These are phyloP conservation scores for Tinea trinotella DNA, from an alignment of 2,888 invertebrate species.

Conservation along the genomic window DNA sequence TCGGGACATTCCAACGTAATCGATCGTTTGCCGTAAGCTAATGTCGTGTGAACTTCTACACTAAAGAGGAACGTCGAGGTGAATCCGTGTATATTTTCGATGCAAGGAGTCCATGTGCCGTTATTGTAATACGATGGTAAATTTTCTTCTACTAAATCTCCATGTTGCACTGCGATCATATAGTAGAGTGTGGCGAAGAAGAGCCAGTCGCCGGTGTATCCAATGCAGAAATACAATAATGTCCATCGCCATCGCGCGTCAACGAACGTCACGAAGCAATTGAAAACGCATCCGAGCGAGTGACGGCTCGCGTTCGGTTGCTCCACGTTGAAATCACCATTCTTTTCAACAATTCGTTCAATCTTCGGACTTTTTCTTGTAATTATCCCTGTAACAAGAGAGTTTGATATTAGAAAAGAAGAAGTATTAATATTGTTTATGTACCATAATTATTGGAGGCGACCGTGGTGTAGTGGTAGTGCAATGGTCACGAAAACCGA, in stretches of 20 bases:
- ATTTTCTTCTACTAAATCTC: slow-evolving; percentile 82
- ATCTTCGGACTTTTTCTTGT: neutral
- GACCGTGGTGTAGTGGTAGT: too few species aligned
- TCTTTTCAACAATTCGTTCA: slow-evolving; percentile 82
- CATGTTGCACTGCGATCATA: slow-evolving; percentile 90
- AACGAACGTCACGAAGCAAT: slow-evolving; percentile 86
- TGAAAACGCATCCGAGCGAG: slow-evolving; percentile 76
- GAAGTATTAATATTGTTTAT: too few species aligned
- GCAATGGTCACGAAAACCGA: too few species aligned
- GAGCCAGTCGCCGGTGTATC: slow-evolving; percentile 90
- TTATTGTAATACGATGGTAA: slow-evolving; percentile 71
- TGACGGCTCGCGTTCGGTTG: slow-evolving; percentile 75
- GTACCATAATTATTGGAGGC: too few species aligned
- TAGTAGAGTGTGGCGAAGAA: slow-evolving; percentile 93
- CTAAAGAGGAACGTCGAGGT: slow-evolving; percentile 95
- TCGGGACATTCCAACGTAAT: slow-evolving; percentile 95
- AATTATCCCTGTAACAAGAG: neutral
- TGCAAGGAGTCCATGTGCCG: slow-evolving; percentile 84
- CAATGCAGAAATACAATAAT: slow-evolving; percentile 84
- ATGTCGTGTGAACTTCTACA: slow-evolving; percentile 96
- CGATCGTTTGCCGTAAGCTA: slow-evolving; percentile 87
- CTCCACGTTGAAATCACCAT: slow-evolving; percentile 91
- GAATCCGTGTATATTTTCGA: slow-evolving; percentile 88
- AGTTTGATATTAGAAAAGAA: too few species aligned
- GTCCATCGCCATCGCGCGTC: slow-evolving; percentile 96